Conservation (phyloP, 1,140 invertebrate genomes). For the Drusus annulatus region DNA sequence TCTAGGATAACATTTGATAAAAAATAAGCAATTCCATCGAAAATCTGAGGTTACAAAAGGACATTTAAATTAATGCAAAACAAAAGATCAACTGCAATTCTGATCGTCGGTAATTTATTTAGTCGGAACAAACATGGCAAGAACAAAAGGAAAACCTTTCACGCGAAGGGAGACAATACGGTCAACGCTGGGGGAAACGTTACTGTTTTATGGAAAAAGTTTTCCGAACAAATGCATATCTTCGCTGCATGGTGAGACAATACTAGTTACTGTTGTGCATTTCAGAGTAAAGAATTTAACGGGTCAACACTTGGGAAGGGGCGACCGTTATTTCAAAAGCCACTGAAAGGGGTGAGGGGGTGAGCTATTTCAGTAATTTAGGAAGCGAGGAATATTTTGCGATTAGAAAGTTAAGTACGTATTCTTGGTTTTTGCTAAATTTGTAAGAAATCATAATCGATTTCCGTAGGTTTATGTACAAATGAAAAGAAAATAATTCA, state of each 20-base stretch:
- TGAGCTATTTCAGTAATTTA: no score
- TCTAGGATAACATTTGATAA: no score
- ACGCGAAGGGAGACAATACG: constrained; percentile 3
- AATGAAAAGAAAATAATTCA: no score
- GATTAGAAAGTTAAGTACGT: no score
- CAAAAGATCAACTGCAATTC: neutral
- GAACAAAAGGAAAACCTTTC: constrained; percentile 8
- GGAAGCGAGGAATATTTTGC: no score
- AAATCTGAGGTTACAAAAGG: no score
- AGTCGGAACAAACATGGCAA: neutral
- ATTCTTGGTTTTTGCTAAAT: no score
- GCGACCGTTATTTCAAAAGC: neutral
- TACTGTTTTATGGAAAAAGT: constrained; percentile 15
- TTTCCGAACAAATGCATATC: neutral
- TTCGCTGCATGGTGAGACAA: neutral
- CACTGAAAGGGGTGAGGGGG: no score
- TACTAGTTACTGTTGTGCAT: neutral
- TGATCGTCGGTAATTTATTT: constrained; percentile 11
- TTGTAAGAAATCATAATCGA: no score
- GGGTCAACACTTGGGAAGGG: neutral
- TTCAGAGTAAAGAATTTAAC: neutral
- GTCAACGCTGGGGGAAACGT: neutral
- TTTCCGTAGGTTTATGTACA: no score
- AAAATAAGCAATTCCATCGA: no score
- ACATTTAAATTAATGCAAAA: no score